Conservation (phyloP, 2,888 invertebrate genomes). For the Thymelicus sylvestris region DNA sequence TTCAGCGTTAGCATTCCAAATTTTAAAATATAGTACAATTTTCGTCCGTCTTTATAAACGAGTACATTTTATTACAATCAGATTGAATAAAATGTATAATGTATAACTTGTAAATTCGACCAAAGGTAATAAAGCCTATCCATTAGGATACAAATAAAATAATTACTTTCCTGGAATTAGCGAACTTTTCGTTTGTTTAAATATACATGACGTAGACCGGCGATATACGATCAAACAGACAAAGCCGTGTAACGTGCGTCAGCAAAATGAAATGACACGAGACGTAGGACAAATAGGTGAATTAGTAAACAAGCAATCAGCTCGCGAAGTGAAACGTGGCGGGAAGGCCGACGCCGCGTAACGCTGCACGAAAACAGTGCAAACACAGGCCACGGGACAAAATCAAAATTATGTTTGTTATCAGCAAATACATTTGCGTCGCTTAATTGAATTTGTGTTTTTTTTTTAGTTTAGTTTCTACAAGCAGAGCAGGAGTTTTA, state of each 20-base stretch:
- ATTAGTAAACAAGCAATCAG: constrained; percentile 31
- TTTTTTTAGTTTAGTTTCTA: background rate
- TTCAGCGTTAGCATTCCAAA: background rate
- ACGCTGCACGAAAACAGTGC: constrained; percentile 1
- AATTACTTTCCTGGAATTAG: too few species aligned
- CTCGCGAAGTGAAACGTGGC: constrained; percentile 24
- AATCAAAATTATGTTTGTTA: background rate
- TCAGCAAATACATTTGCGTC: background rate
- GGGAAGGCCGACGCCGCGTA: constrained; percentile 9
- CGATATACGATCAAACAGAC: background rate
- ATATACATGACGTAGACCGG: too few species aligned
- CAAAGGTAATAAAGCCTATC: too few species aligned
- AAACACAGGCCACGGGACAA: background rate
- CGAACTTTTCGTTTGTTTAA: too few species aligned
- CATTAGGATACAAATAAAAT: too few species aligned
- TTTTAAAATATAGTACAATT: background rate
- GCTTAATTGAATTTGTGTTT: background rate
- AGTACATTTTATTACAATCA: too few species aligned
- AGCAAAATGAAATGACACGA: constrained; percentile 19
- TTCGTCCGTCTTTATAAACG: too few species aligned
- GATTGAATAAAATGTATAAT: too few species aligned
- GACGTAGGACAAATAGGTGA: constrained; percentile 21
- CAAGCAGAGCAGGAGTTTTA: too few species aligned
- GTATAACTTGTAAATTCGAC: too few species aligned
- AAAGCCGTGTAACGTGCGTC: constrained; percentile 10